Conservation (phyloP, 23 tunicate species). For the Halocynthia aurantium region DNA sequence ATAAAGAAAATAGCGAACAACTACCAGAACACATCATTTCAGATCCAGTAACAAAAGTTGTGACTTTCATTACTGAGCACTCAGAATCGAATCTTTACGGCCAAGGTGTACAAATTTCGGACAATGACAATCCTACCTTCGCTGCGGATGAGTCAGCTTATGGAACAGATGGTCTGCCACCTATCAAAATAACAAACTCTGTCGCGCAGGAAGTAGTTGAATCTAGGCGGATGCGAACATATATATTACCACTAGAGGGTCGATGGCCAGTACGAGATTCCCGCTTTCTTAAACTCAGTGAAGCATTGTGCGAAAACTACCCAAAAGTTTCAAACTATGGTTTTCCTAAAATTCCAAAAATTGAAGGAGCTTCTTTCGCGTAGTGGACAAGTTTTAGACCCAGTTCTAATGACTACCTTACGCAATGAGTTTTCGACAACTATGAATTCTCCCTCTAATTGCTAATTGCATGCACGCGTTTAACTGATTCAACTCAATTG, state of each 20-base stretch:
- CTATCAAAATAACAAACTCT: not conserved
- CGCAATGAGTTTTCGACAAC: too few species aligned
- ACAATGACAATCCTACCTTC: not conserved
- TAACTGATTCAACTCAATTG: too few species aligned
- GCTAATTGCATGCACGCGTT: too few species aligned
- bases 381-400: too few species aligned
- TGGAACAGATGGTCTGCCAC: not conserved
- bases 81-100: too few species aligned
- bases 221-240: not conserved
- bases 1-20: too few species aligned
- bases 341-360: not conserved
- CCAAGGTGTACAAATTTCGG: not conserved
- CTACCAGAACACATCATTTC: too few species aligned
- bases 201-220: constrained; percentile 1
- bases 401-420: too few species aligned
- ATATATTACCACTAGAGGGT: constrained; percentile 9
- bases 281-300: constrained; percentile 38
- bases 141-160: not conserved
- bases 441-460: too few species aligned
- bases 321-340: constrained; percentile 17
- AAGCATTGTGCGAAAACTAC: constrained; percentile 44
- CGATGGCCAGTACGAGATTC: constrained; percentile 59
- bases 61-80: too few species aligned
- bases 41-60: too few species aligned
- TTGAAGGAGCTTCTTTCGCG: too few species aligned